phyloP scores from a whole-genome alignment of 2,888 invertebrate genomes.

The Xanthorhoe spadicearia region DNA sequence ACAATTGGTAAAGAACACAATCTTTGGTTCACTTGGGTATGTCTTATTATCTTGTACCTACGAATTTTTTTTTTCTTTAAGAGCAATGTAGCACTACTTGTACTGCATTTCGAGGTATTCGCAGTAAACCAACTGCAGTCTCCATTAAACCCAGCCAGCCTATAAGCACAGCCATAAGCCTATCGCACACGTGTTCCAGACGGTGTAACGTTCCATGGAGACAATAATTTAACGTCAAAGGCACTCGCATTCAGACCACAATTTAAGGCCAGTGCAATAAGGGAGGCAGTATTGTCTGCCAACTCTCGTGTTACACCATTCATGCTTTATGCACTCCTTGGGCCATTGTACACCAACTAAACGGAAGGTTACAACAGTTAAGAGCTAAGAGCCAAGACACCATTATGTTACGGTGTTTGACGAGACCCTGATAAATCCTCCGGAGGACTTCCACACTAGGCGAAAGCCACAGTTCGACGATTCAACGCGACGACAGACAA shows the following conservation, averaged over 20 bases:
- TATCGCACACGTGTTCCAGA: constrained; percentile 74
- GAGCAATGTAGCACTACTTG: not conserved
- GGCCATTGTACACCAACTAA: constrained; percentile 9
- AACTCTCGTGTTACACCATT: constrained; percentile 77
- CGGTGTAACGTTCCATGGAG: constrained; percentile 76
- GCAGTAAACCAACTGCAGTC: constrained; percentile 14
- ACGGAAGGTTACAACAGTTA: not conserved
- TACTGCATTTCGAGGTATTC: not conserved
- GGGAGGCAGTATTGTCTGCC: constrained; percentile 78
- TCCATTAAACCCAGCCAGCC: constrained; percentile 27
- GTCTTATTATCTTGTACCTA: no score
- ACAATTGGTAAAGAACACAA: no score
- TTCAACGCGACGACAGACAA: no score
- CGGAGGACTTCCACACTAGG: no score
- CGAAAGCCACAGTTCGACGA: no score
- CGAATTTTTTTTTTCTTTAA: no score
- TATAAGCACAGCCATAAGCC: constrained; percentile 57
- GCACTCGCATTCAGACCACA: constrained; percentile 83
- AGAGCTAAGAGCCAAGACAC: not conserved
- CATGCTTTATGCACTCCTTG: constrained; percentile 65
- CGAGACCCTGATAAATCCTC: no score
- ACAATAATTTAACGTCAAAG: constrained; percentile 83
- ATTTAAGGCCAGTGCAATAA: constrained; percentile 84
- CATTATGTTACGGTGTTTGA: no score
- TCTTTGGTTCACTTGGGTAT: no score